Base-by-base conservation (phyloP, 1,140 invertebrate genomes). In the Drepana arcuata region DNA sequence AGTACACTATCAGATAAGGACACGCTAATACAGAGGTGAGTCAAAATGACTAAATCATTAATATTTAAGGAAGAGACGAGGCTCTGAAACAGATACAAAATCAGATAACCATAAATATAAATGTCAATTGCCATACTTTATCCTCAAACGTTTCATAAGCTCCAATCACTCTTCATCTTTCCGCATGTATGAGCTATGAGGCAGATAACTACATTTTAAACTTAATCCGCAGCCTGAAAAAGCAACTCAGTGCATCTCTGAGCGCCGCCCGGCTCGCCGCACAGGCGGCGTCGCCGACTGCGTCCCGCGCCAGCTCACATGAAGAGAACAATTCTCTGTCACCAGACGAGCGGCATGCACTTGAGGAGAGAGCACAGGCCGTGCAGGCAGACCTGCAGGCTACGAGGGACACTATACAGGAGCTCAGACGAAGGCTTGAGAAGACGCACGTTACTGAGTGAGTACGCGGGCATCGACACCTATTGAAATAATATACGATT, bases 381-480 rank as follows among this genome's bases (percentile, higher is more conserved):
- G 78, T 93, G 11, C 85, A 87, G 34, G 84, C 84, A 6, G 92
- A 93, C 50, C 86, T 91, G 30, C 91, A 93, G 45, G 85, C 89
- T 49, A 91, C 92, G 52, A 83, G 87, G 50, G 79, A 88, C 16
- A 86, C 88, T 21, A 92, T 93, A 59, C 92, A 92, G 60, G 91
- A 92, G 51, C 83, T 93, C 5, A 91, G 92, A 65, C 73, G 90
- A 38, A 85, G 90, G 1, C 80, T 94, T 13, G 92, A 93, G 51
- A 86, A 89, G 43, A 86, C 92, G 4, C 91, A 93, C 66, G 92
- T 92, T 16, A 92, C 92, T 6, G 92, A 94, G 92, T 92, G 75
- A 88, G 88, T 81, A 26, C 0, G 1, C n/a, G 2, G 24, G 4
- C 9, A 5, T 21, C 18, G 4, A 21, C 9, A 21, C 24, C 24